Conservation (phyloP, 2,888 invertebrate species). For the Nomada fucata region DNA sequence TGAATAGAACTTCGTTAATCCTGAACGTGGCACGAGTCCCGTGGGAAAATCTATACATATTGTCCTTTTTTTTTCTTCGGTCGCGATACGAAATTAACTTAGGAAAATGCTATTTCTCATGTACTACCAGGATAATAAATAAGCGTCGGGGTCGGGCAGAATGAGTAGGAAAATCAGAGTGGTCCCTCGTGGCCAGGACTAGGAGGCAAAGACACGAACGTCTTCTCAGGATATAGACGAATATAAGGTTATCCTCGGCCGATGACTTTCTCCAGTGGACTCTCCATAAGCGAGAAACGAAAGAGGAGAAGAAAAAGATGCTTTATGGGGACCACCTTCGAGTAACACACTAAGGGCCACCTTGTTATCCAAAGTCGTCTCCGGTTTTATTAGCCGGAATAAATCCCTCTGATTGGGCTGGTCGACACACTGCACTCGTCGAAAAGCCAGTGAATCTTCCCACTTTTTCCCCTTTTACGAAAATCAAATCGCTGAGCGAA, state of each 20-base stretch:
- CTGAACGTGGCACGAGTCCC: too few species aligned
- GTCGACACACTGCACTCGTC: slow-evolving; percentile 12
- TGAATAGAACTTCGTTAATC: too few species aligned
- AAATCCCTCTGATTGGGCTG: slow-evolving; percentile 52
- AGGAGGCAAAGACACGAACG: not conserved
- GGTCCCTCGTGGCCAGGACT: slow-evolving; percentile 3
- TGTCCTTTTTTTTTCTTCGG: too few species aligned
- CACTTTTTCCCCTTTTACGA: not conserved
- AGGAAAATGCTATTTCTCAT: not conserved
- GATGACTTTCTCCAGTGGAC: slow-evolving; percentile 37
- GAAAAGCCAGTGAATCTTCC: not conserved
- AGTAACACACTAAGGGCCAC: slow-evolving; percentile 48
- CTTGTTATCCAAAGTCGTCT: slow-evolving; percentile 66
- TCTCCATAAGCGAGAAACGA: not conserved
- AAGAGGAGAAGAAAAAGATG: slow-evolving; percentile 33
- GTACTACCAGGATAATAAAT: not conserved
- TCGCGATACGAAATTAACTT: not conserved
- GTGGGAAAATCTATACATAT: too few species aligned
- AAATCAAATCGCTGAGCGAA: too few species aligned
- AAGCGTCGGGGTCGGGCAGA: not conserved
- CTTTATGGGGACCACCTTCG: slow-evolving; percentile 42
- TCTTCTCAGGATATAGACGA: slow-evolving; percentile 30
- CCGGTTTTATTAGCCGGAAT: slow-evolving; percentile 60
- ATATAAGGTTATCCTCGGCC: slow-evolving; percentile 21
- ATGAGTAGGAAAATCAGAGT: slow-evolving; percentile 13